Evolutionary conservation across 92 coral and sea anemone species (phyloP).

Genomic region (Epizoanthus illoricatus): DNA sequence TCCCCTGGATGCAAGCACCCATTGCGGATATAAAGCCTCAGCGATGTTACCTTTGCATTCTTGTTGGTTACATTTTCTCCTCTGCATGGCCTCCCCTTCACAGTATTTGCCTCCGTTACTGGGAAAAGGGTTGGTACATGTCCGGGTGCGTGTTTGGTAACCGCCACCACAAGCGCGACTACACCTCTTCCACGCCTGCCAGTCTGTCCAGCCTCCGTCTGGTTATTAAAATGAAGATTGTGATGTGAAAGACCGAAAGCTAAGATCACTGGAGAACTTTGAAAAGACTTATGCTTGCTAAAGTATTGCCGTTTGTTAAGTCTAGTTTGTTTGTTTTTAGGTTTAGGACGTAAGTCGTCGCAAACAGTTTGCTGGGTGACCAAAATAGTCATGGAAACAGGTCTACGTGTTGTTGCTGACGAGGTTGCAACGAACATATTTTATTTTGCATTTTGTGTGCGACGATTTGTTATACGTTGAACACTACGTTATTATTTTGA

Average conservation of each 20-base stretch:
- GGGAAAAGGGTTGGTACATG: constrained; percentile 92
- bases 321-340: no score
- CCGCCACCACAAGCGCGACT: constrained; percentile 92
- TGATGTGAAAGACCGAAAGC: neutral
- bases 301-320: no score
- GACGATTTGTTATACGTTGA: no score
- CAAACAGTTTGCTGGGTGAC: no score
- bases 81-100: constrained; percentile 59
- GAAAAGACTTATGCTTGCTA: neutral
- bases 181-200: constrained; percentile 85
- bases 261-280: neutral
- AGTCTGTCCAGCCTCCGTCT: constrained; percentile 92
- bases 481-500: no score
- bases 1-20: no score
- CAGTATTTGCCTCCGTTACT: constrained; percentile 87
- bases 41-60: constrained; percentile 70
- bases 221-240: neutral
- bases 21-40: no score
- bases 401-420: no score
- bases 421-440: no score
- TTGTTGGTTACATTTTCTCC: constrained; percentile 73
- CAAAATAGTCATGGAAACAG: no score
- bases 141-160: constrained; percentile 67
- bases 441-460: no score
- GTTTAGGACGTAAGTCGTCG: no score